Conservation (phyloP, 2,797 vertebrate species). For the Gambusia yucatana region DNA sequence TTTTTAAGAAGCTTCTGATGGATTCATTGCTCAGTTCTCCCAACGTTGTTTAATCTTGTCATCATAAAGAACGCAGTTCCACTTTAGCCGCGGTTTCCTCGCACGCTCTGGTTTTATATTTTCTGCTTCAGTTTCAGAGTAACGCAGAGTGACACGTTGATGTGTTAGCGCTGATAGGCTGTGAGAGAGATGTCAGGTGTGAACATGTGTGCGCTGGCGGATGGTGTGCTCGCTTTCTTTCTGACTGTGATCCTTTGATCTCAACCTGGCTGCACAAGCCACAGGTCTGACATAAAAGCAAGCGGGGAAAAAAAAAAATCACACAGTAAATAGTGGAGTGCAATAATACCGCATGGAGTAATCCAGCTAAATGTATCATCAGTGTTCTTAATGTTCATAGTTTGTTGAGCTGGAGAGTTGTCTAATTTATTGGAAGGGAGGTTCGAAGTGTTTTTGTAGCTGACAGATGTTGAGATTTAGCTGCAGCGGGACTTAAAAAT, state of each 20-base stretch:
- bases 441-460: background rate
- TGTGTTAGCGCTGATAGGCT: conserved; percentile 41
- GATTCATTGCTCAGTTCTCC: conserved; percentile 18
- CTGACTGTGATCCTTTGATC: conserved; percentile 37
- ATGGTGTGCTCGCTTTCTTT: conserved; percentile 20
- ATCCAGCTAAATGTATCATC: background rate
- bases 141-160: conserved; percentile 25
- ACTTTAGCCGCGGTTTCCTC: background rate
- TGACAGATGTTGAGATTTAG: background rate
- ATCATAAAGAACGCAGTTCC: conserved; percentile 8
- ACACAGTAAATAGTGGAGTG: conserved; percentile 2
- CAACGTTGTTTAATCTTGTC: background rate
- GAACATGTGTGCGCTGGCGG: conserved; percentile 24
- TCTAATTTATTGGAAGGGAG: background rate
- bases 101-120: background rate
- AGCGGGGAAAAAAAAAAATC: background rate
- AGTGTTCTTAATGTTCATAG: background rate
- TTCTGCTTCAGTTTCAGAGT: background rate
- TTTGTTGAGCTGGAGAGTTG: background rate
- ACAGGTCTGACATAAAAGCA: conserved; percentile 21
- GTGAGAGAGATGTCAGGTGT: conserved; percentile 51
- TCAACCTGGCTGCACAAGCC: conserved; percentile 23
- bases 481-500: conserved; percentile 12
- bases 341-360: background rate
- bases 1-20: background rate